Conservation (phyloP, 2,888 invertebrate genomes). For the Neoitamus cyanurus region DNA sequence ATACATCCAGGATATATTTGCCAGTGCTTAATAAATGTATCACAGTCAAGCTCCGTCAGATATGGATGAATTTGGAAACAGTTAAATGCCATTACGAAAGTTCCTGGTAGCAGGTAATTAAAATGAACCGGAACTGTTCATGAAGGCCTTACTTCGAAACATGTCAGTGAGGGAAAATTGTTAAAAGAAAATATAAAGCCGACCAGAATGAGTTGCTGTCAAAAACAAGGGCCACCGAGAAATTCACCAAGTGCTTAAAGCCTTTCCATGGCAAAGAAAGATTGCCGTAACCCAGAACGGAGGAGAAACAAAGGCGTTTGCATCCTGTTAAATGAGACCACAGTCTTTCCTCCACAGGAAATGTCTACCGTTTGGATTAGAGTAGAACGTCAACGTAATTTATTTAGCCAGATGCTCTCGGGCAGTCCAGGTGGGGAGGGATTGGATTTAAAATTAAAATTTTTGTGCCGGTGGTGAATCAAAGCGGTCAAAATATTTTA, state of each 20-base stretch:
- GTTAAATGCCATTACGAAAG: neutral
- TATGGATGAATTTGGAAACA: neutral
- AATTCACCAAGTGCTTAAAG: neutral
- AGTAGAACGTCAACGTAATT: neutral
- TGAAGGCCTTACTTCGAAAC: neutral
- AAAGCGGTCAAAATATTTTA: conserved; percentile 9
- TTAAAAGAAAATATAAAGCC: neutral
- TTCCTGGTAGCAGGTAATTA: neutral
- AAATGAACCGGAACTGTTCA: neutral
- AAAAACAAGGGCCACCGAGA: neutral
- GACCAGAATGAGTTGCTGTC: neutral
- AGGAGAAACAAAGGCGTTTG: neutral
- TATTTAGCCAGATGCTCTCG: neutral
- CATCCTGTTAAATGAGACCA: neutral
- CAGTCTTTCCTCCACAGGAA: neutral
- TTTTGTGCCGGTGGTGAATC: neutral
- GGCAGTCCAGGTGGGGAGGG: neutral
- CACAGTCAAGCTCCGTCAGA: neutral
- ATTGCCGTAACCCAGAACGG: neutral
- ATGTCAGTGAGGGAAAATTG: neutral
- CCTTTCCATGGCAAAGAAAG: neutral
- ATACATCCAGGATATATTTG: neutral
- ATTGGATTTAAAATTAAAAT: conserved; percentile 3
- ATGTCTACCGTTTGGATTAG: neutral
- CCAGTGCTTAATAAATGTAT: neutral